phyloP scores from a whole-genome alignment of 2,797 vertebrate species.

The Acanthurus leucopareius region DNA sequence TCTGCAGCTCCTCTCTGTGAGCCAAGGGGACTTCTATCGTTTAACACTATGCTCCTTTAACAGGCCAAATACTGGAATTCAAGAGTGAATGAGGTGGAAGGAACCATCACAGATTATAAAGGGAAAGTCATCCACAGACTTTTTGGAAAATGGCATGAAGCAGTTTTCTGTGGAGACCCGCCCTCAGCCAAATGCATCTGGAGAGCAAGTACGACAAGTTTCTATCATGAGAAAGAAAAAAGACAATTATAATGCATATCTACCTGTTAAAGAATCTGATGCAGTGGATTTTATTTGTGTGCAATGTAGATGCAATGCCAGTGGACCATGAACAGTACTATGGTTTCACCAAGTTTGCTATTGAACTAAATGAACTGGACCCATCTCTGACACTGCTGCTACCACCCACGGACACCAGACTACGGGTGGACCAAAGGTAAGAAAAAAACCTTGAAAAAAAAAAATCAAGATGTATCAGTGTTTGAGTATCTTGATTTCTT shows the following conservation, averaged over 20 bases:
- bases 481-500: no score
- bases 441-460: background rate
- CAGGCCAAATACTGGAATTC: slow-evolving; percentile 98
- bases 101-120: slow-evolving; percentile 88
- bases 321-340: slow-evolving; percentile 93
- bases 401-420: slow-evolving; percentile 92
- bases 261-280: slow-evolving; percentile 1
- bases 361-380: slow-evolving; percentile 95
- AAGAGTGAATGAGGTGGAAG: slow-evolving; percentile 94
- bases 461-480: background rate
- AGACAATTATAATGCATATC: background rate
- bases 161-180: slow-evolving; percentile 91
- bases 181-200: slow-evolving; percentile 93
- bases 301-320: slow-evolving; percentile 90
- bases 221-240: background rate
- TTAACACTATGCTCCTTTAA: slow-evolving; percentile 9
- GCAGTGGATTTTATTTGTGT: slow-evolving; percentile 30
- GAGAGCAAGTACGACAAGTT: slow-evolving; percentile 91
- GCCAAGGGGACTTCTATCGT: background rate
- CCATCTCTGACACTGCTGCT: slow-evolving; percentile 85
- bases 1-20: background rate
- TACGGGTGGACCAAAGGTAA: slow-evolving; percentile 96
- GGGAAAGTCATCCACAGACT: slow-evolving; percentile 92
- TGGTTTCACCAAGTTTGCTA: slow-evolving; percentile 96
- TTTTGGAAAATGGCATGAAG: slow-evolving; percentile 97